Conservation (phyloP, 2,113 vertebrate genomes). For the Lepisosteus oculatus region DNA sequence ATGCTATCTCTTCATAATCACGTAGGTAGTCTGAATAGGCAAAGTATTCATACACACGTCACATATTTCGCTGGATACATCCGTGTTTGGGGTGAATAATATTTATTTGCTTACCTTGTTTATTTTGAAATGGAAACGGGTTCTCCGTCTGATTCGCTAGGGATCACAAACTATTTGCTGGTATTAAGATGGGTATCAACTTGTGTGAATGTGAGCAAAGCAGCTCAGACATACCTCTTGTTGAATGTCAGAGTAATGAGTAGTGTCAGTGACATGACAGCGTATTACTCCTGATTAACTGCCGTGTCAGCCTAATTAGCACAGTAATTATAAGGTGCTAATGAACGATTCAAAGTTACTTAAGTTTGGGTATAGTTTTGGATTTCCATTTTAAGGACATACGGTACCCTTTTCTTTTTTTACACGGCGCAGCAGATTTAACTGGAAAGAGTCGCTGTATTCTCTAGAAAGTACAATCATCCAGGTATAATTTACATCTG, state of each 20-base stretch:
- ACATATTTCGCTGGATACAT: too few relatives aligned
- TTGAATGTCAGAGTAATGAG: conserved; percentile 65
- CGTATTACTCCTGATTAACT: conserved; percentile 75
- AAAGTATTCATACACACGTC: too few relatives aligned
- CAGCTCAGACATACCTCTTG: conserved; percentile 58
- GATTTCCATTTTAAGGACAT: conserved; percentile 52
- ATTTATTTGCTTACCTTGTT: too few relatives aligned
- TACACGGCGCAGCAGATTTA: too few relatives aligned
- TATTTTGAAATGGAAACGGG: too few relatives aligned
- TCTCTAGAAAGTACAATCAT: too few relatives aligned
- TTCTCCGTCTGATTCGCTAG: conserved; percentile 19
- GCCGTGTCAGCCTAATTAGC: conserved; percentile 85
- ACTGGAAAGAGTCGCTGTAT: too few relatives aligned
- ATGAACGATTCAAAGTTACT: conserved; percentile 81
- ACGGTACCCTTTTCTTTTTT: neutral
- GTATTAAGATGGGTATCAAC: conserved; percentile 41
- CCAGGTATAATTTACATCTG: too few relatives aligned
- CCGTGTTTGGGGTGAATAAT: too few relatives aligned
- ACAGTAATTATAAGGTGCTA: conserved; percentile 88
- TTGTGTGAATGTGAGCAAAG: conserved; percentile 47
- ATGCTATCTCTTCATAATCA: too few relatives aligned
- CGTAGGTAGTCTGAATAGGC: too few relatives aligned
- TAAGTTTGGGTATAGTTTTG: conserved; percentile 61
- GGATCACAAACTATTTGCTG: conserved; percentile 27
- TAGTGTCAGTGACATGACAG: conserved; percentile 70